Base-by-base conservation (phyloP, 2,888 invertebrate species). In the Limulus polyphemus region DNA sequence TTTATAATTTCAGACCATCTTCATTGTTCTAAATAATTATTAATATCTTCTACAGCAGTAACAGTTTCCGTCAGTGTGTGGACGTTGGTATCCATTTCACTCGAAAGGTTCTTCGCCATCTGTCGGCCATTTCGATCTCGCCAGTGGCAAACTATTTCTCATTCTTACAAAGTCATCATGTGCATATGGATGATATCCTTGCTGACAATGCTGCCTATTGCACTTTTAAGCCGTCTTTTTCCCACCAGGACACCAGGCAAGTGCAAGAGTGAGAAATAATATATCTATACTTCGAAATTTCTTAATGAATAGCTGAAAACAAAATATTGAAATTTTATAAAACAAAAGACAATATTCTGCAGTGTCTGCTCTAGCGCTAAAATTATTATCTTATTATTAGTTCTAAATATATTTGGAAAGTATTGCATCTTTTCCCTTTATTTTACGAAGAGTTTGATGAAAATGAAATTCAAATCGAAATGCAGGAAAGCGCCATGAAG, bases 71-170 rank as follows among this genome's bases (percentile, higher is more conserved):
- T 87, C 12, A 84, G 84, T 17, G 86, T 85, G 7, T 87, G 87
- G 83, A 88, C 88, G 0, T 74, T 88, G 68, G 87, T 87, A 48
- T 84, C 85, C 57, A 87, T 88, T 68, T 86, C 87, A 10, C 81
- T 87, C 70, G 87, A 88, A 74, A 79, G 87, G 13, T 88, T 86
- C 75, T 87, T 85, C 74, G 88, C 87, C 67, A 87, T 88, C 70
- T 87, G 87, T 72, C 83, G 84, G 74, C 87, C 88, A 0, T 75
- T 88, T 55, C 79, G 84, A 62, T 87, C 87, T 1, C 76, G 87
- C 47, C 77, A 83, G 64, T 88, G 87, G 87, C 87, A 87, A 76
- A 87, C 87, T 0, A 76, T 83, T 64, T 82, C 82, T 59, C 87
- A 88, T 75, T 84, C 87, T 52, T 86, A 86, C 76, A 83, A 82